Evolutionary conservation across 2,888 invertebrate species (phyloP).

Genomic region (Ommatoiulus sabulosus): DNA sequence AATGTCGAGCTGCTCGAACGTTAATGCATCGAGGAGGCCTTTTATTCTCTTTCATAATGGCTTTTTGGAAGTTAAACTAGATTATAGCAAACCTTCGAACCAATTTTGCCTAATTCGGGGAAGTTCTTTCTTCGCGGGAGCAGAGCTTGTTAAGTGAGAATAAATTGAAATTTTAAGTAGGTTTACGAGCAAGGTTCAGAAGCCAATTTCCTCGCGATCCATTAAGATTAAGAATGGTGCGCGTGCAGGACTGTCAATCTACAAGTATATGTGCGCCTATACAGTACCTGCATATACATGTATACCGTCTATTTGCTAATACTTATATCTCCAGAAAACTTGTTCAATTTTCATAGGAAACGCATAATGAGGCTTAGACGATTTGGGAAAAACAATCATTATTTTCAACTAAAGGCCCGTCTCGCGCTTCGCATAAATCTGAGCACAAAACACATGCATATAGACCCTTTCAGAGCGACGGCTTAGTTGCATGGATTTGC

Average conservation of each 20-base stretch:
- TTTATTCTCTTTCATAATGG: slow-evolving; percentile 34
- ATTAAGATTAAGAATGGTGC: background rate
- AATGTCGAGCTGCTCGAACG: background rate
- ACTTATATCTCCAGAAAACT: slow-evolving; percentile 26
- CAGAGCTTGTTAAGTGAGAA: slow-evolving; percentile 39
- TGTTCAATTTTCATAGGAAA: background rate
- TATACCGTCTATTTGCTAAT: slow-evolving; percentile 32
- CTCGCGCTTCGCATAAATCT: background rate
- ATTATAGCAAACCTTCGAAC: background rate
- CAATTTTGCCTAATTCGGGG: background rate
- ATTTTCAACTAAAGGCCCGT: slow-evolving; percentile 15
- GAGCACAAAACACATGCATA: background rate
- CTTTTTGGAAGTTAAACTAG: slow-evolving; percentile 19
- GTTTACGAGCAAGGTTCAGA: slow-evolving; percentile 24
- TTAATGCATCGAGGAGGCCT: background rate
- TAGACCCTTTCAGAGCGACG: background rate
- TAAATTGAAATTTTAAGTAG: slow-evolving; percentile 43
- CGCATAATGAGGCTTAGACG: background rate
- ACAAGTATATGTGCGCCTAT: background rate
- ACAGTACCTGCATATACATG: too few relatives aligned
- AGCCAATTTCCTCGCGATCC: slow-evolving; percentile 28
- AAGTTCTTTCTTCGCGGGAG: slow-evolving; percentile 10
- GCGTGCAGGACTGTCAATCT: background rate
- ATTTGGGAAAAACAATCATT: slow-evolving; percentile 30
- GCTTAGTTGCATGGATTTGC: slow-evolving; percentile 24